phyloP scores from a whole-genome alignment of 1,140 invertebrate species.

The Mesaphorura yosii region DNA sequence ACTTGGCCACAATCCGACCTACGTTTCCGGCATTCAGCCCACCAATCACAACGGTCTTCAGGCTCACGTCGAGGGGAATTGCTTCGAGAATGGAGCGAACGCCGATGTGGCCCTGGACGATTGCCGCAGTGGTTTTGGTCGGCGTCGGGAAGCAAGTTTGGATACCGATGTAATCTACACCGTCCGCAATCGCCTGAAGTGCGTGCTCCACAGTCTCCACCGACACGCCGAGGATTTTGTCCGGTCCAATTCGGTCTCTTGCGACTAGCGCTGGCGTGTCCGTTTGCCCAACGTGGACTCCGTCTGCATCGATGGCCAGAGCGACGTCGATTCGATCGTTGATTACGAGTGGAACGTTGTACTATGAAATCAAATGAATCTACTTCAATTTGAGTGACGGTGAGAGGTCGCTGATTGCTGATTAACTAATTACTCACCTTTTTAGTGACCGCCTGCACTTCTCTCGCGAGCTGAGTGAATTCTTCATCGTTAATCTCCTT shows the following conservation, averaged over 20 bases:
- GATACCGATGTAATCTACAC: conserved; percentile 5
- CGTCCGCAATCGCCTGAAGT: neutral
- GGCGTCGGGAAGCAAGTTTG: neutral
- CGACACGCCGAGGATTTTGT: conserved; percentile 1
- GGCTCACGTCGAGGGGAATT: neutral
- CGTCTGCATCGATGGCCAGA: neutral
- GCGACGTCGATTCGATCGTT: conserved; percentile 1
- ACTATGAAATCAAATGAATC: neutral
- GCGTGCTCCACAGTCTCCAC: neutral
- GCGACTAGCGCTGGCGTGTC: neutral
- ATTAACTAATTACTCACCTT: neutral
- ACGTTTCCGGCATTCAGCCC: neutral
- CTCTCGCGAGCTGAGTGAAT: neutral
- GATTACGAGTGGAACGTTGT: conserved; percentile 1
- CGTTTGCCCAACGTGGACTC: neutral
- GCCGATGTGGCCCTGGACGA: neutral
- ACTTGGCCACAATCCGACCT: neutral
- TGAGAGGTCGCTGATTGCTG: too few relatives aligned
- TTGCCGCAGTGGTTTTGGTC: neutral
- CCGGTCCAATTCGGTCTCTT: neutral
- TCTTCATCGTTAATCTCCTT: neutral
- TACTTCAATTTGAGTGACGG: neutral
- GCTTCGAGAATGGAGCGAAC: neutral
- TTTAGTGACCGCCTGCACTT: neutral
- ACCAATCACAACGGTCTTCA: conserved; percentile 4